Evolutionary conservation across 1,140 invertebrate genomes (phyloP), one percentile per base, ranked within the genome.

Genomic region (Lepeophtheirus salmonis): DNA sequence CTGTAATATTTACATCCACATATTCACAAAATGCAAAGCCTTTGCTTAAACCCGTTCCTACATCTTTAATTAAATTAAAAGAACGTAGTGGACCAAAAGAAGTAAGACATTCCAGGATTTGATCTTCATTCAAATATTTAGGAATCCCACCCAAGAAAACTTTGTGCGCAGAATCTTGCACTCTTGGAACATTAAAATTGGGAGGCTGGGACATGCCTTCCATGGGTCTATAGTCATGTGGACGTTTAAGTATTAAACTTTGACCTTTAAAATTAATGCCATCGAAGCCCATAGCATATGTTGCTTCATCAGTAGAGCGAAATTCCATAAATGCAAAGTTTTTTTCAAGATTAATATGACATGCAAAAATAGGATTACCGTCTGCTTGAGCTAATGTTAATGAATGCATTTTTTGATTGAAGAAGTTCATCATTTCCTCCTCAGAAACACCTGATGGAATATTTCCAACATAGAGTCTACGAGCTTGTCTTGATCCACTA

Each of bases 391-490:
- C 89, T 65, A 99, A 76, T 48, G 91, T 92, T 67, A 90, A 91
- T 21, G 96, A 77, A 75, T 97, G 91, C 96, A 99, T 98, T 74
- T 98, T 95, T 71, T 97, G 88, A 75, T 99, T 98, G 77, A 99
- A 99, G 72, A 97, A 98, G 68, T 97, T 92, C 87, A 98, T 96
- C 82, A 98, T 98, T 71, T 95, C 90, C 71, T 96, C 89, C 76
- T 99, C 95, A 54, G 92, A 96, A n/a, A 96, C 94, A 63, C 95
- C 95, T 74, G 98, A 98, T 58, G 95, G 95, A 78, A 98, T 98
- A 75, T 98, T 98, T 62, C 95, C 96, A 48, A 99, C 92, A 72
- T 99, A 99, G 16, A 99, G 76, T 66, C 86, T 76, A 65, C 90
- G 76, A 1, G 94, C 94, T 75, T 99, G 96, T 63, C 95, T 77